Evolutionary conservation across 1,140 invertebrate species (phyloP).

Genomic region (Zaprionus ghesquierei): DNA sequence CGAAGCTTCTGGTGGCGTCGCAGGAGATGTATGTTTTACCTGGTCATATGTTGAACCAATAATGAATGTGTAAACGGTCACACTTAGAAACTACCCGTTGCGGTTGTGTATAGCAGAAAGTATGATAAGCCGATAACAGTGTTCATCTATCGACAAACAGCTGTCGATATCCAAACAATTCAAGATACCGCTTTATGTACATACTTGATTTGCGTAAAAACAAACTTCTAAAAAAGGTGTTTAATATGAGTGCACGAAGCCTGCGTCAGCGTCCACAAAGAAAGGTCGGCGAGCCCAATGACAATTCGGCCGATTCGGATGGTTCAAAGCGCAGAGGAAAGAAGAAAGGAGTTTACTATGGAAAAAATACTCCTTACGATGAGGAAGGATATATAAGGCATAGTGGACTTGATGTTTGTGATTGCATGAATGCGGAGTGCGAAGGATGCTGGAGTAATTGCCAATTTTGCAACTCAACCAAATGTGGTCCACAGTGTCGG

Average conservation of each 20-base stretch:
- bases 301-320: slow-evolving; percentile 28
- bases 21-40: slow-evolving; percentile 6
- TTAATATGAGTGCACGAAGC: slow-evolving; percentile 40
- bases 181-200: not conserved
- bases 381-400: slow-evolving; percentile 64
- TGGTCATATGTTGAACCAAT: slow-evolving; percentile 28
- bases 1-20: slow-evolving; percentile 36
- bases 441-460: slow-evolving; percentile 72
- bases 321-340: slow-evolving; percentile 49
- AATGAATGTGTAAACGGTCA: not conserved
- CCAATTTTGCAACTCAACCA: slow-evolving; percentile 58
- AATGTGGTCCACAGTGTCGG: slow-evolving; percentile 70
- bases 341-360: slow-evolving; percentile 42
- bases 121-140: not conserved
- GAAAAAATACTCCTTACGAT: slow-evolving; percentile 61
- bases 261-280: slow-evolving; percentile 56
- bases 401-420: slow-evolving; percentile 65
- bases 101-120: not conserved
- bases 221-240: not conserved
- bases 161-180: not conserved
- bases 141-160: not conserved
- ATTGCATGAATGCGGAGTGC: slow-evolving; percentile 71
- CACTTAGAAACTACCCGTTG: not conserved
- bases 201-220: not conserved
- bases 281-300: slow-evolving; percentile 30